Conservation (phyloP, 1,140 invertebrate species). For the Maconellicoccus hirsutus region DNA sequence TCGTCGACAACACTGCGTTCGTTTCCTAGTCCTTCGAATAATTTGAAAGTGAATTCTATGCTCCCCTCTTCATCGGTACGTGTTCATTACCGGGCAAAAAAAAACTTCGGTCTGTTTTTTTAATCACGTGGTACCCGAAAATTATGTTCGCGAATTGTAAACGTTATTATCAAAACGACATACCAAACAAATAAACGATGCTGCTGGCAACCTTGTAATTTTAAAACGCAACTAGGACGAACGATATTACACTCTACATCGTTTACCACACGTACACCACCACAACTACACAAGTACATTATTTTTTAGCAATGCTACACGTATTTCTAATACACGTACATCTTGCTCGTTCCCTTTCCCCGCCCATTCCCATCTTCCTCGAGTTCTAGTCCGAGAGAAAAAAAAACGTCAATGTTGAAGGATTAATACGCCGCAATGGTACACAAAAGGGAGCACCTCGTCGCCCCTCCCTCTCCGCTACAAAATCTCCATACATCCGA, state of each 20-base stretch:
- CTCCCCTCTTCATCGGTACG: neutral
- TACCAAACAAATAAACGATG: slow-evolving; percentile 9
- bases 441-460: too few relatives aligned
- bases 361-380: too few relatives aligned
- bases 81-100: neutral
- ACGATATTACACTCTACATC: neutral
- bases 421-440: too few relatives aligned
- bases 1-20: neutral
- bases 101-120: neutral
- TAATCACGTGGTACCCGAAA: slow-evolving; percentile 1
- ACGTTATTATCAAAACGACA: neutral
- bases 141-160: neutral
- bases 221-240: neutral
- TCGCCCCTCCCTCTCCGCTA: too few relatives aligned
- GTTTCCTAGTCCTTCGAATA: neutral
- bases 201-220: slow-evolving; percentile 5
- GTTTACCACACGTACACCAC: too few relatives aligned
- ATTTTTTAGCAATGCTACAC: too few relatives aligned
- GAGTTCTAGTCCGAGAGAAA: too few relatives aligned
- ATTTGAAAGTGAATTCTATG: neutral
- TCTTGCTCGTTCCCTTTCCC: too few relatives aligned
- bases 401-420: too few relatives aligned
- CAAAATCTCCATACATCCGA: too few relatives aligned
- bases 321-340: too few relatives aligned
- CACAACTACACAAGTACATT: too few relatives aligned